Conservation (phyloP, 1,140 invertebrate species). For the Hypothenemus hampei region DNA sequence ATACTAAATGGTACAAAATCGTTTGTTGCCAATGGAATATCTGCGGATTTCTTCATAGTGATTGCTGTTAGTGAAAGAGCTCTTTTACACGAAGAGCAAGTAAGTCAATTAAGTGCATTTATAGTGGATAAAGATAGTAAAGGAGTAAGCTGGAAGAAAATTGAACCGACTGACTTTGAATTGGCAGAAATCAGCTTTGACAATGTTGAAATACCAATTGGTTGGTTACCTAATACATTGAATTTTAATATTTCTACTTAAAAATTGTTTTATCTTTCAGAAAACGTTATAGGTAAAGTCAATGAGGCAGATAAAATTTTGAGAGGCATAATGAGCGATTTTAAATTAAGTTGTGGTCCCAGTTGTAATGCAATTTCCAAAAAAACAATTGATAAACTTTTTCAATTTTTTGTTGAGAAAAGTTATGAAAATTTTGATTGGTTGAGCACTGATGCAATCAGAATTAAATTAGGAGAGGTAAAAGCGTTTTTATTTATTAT, state of each 20-base stretch:
- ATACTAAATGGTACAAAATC: slow-evolving; percentile 50
- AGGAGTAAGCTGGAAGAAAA: slow-evolving; percentile 59
- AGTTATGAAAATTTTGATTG: slow-evolving; percentile 54
- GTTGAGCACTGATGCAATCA: slow-evolving; percentile 32
- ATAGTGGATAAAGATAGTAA: slow-evolving; percentile 67
- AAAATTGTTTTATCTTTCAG: slow-evolving; percentile 16
- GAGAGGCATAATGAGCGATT: slow-evolving; percentile 35
- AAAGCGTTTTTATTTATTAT: neutral
- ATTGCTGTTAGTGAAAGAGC: slow-evolving; percentile 43
- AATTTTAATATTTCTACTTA: neutral
- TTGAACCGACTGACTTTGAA: slow-evolving; percentile 16
- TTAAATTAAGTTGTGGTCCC: slow-evolving; percentile 41
- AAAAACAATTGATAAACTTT: slow-evolving; percentile 48
- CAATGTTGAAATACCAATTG: slow-evolving; percentile 45
- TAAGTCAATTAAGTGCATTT: slow-evolving; percentile 51
- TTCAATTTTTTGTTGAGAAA: slow-evolving; percentile 57
- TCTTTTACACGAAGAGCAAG: slow-evolving; percentile 48
- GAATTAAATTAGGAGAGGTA: slow-evolving; percentile 34
- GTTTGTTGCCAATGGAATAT: slow-evolving; percentile 47
- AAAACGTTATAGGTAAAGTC: slow-evolving; percentile 45
- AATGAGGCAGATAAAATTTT: slow-evolving; percentile 37
- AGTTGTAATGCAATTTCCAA: slow-evolving; percentile 46
- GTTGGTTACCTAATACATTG: slow-evolving; percentile 32
- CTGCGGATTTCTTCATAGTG: slow-evolving; percentile 51
- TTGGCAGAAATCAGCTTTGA: slow-evolving; percentile 47